Base-by-base conservation (phyloP, 2,113 vertebrate species). In the Pterocles burchelli region DNA sequence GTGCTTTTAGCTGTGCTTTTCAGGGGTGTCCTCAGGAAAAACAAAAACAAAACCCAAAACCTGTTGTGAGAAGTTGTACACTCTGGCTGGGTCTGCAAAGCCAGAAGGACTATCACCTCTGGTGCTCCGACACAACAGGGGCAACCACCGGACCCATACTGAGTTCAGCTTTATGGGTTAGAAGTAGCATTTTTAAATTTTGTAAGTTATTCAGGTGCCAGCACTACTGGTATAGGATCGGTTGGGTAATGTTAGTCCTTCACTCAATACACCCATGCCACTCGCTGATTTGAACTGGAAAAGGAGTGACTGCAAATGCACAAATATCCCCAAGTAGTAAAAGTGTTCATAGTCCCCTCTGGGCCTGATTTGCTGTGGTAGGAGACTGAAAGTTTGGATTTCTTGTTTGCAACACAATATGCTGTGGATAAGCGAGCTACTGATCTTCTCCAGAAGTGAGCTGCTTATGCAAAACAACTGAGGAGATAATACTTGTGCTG, bases 371-470 rank as follows among this genome's bases (percentile, higher is more conserved):
- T 91, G 65, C 52, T 75, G 18, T 59, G 54, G 24, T 54, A 88
- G 38, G 26, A 20, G 49, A 57, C 66, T 78, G 70, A 65, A 84
- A 93, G 43, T 63, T 89, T 72, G 49, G 31, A 70, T 31, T 87
- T 58, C 13, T 48, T 90, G n/a, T 58, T 82, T 85, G 48, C 58
- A 75, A 36, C 52, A 31, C 61, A 46, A 74, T 31, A 16, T 52
- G 52, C 34, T 63, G 34, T 19, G 49, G 51, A 38, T 48, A 72
- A 78, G 25, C 0, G 0, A 85, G 54, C 54, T 91, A 34, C 66
- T 66, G 57, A 63, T 68, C 49, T 68, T 31, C 58, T 62, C 62
- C 58, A 97, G 90, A 95, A 96, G 86, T 85, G 51, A 93, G 72
- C 58, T 80, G 77, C 86, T 94, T 92, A 74, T 20, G 31, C 38